Evolutionary conservation across 2,797 vertebrate species (phyloP), one percentile per base, ranked within the genome.

Genomic region (Protosalanx chinensis): DNA sequence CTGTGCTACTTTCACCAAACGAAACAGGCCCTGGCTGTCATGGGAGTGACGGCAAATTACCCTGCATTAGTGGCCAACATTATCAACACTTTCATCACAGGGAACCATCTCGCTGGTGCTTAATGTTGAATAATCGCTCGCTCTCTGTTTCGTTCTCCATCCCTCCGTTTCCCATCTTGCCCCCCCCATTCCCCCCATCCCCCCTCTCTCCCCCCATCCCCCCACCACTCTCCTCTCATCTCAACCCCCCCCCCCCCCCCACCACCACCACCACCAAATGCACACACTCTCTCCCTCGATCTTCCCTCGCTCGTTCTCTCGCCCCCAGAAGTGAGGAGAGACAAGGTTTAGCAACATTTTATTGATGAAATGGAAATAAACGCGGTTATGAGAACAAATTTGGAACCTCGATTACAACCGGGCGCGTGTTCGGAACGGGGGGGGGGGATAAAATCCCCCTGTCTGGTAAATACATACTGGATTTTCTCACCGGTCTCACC

Each of bases 111-210:
- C 80, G 56, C 77, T 79, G 68, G 72, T 71, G 81, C 87, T 87
- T 89, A 88, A 91, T 90, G 87, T 84, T 89, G 87, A 91, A 90
- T 91, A 91, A 92, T 91, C 83, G 73, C 81, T 81, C 76, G 67
- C 67, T 79, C n/a, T 74, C 71, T 69, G 5, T 74, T 30, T 58
- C 62, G n/a, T 62, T 41, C 46, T 78, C 65, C 59, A 75, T 74
- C 77, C 13, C 30, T 82, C 76, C 2, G n/a, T 67, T 82, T 75
- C 67, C 46, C 23, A 72, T 72, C 68, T 10, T 74, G 33, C 8
- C 37, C 8, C 37, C 10, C n/a, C n/a, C n/a, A n/a, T n/a, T n/a
- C n/a, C n/a, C n/a, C n/a, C n/a, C n/a, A n/a, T 10, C 37, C 7
- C 37, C 37, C 10, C 1, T 12, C 37, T 41, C 10, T 7, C 37